A percentile compares a stretch with the other conserved stretches of the same genome.
Conservation (phyloP, 2,888 invertebrate genomes). For the Gandaritis pyraliata region DNA sequence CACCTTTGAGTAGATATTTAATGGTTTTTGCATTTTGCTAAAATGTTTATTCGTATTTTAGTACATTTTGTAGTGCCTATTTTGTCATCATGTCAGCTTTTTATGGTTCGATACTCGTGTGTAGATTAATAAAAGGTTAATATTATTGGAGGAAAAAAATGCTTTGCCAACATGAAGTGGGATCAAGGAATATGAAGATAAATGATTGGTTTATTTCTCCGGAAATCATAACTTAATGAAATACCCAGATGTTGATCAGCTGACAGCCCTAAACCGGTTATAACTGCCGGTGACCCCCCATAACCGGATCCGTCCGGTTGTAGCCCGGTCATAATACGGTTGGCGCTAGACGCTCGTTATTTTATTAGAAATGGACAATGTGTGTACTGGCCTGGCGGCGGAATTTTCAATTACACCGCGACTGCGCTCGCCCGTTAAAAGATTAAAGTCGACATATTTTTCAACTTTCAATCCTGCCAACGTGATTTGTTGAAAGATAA, state of each 20-base stretch:
- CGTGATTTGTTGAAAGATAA: not conserved
- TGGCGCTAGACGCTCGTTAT: conserved; percentile 50
- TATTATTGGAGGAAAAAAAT: no score
- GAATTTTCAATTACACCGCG: conserved; percentile 25
- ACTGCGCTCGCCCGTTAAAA: conserved; percentile 2
- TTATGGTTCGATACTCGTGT: no score
- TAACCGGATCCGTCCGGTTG: conserved; percentile 65
- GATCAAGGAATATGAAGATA: no score
- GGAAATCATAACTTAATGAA: not conserved
- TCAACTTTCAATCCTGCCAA: not conserved
- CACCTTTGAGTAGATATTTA: no score
- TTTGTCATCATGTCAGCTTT: no score
- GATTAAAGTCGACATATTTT: conserved; percentile 1
- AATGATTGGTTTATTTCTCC: not conserved
- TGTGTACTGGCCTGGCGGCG: conserved; percentile 12
- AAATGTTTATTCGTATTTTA: no score
- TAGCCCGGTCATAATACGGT: conserved; percentile 58
- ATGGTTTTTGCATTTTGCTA: no score
- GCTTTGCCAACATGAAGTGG: no score
- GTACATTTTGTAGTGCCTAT: no score
- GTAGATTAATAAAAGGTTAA: no score
- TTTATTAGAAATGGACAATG: conserved; percentile 48
- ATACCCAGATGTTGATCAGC: conserved; percentile 5
- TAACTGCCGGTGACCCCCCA: conserved; percentile 61
- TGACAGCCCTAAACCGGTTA: conserved; percentile 49